phyloP scores from a whole-genome alignment of 2,888 invertebrate species.

The Drosophila crucigera region DNA sequence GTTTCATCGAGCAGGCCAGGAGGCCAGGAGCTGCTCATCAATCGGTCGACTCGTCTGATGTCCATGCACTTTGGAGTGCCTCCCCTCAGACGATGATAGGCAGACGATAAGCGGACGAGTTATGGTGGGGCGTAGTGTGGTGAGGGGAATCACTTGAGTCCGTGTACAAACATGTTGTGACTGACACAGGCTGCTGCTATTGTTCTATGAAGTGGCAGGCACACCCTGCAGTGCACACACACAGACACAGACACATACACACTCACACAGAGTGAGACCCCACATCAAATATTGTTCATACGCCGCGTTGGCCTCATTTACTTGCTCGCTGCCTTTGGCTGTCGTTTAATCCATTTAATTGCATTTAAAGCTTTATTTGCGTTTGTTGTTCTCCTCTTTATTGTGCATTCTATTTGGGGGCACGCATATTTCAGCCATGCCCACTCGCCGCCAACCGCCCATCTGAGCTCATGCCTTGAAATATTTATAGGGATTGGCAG shows the following conservation, averaged over 20 bases:
- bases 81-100: slow-evolving; percentile 65
- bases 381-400: slow-evolving; percentile 14
- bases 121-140: slow-evolving; percentile 3
- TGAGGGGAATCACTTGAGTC: slow-evolving; percentile 18
- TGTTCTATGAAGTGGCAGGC: slow-evolving; percentile 51
- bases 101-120: slow-evolving; percentile 60
- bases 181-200: slow-evolving; percentile 54
- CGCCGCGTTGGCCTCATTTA: slow-evolving; percentile 47
- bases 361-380: slow-evolving; percentile 45
- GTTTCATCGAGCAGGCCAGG: slow-evolving; percentile 40
- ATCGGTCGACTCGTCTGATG: slow-evolving; percentile 60
- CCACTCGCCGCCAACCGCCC: background rate
- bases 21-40: slow-evolving; percentile 55
- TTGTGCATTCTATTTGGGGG: slow-evolving; percentile 30
- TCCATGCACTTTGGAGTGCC: slow-evolving; percentile 67
- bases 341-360: slow-evolving; percentile 72
- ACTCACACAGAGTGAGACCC: background rate
- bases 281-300: slow-evolving; percentile 36
- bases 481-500: slow-evolving; percentile 53
- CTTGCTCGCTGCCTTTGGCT: slow-evolving; percentile 15
- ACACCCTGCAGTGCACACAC: slow-evolving; percentile 27
- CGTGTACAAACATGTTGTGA: slow-evolving; percentile 55
- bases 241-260: slow-evolving; percentile 11
- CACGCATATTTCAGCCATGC: slow-evolving; percentile 26
- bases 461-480: slow-evolving; percentile 19